Evolutionary conservation across 2,888 invertebrate species (phyloP), one percentile per base, ranked within the genome.

Genomic region (Pimpla rufipes): DNA sequence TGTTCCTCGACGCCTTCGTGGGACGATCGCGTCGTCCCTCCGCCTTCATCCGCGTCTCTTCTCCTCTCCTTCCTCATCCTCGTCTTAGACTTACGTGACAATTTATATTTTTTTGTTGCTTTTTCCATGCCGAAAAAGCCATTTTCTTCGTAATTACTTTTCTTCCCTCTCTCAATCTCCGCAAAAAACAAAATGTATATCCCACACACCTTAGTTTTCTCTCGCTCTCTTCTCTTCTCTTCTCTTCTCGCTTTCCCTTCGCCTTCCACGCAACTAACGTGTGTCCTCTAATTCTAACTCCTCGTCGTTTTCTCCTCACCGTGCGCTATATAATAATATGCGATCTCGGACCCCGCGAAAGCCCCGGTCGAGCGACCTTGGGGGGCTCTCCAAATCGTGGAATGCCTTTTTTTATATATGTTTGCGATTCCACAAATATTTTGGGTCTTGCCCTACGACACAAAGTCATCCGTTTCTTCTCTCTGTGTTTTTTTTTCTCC

Each of bases 71-170:
- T 64, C 29, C 73, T 16, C 62, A 52, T 47, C 70, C 21, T 85
- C 78, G 57, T 78, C 85, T 86, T 79, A 84, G 82, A 77, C 83
- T 85, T 85, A 87, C 83, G 59, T 82, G 84, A 84, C 81, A 68
- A 82, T 82, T 81, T 81, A 77, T 85, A 37, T 62, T 90, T 90
- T 91, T 89, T 88, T 84, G 88, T 87, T 74, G 85, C 89, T 87
- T 89, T 88, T 88, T 87, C 84, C 75, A 78, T 85, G 42, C 75
- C 84, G 79, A 89, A 91, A 91, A 89, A 91, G 88, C 87, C 86
- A 88, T 89, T 90, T 90, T 91, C 88, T 88, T 68, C 75, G 83
- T 84, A 75, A 74, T 84, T 70, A 80, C 75, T 81, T 80, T 79
- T 74, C 66, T 68, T 81, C 55, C 42, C 64, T 42, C 37, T 55